Evolutionary conservation across 2,888 invertebrate species (phyloP), one percentile per base, ranked within the genome.

Genomic region (Lepas anatifera): DNA sequence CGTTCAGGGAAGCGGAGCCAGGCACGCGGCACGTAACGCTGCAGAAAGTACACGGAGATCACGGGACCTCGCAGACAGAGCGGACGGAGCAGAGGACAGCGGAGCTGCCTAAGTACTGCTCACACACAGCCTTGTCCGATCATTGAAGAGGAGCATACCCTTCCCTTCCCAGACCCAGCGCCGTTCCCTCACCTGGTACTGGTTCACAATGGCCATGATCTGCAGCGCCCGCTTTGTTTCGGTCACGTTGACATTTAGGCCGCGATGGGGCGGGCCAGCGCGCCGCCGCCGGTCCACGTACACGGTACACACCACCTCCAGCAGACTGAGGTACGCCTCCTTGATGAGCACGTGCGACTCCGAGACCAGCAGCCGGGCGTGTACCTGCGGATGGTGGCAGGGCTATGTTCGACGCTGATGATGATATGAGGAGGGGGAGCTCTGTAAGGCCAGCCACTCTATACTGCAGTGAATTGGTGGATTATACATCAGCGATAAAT

Each of bases 341-440:
- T 58, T 58, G 58, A 58, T 58, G 58, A 58, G 35, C 32, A 58
- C 32, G 58, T 58, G 58, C 35, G 58, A 58, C 35, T 58, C 58
- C 32, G 25, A 32, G 7, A 58, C 58, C 58, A 58, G 58, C 18
- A 58, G 32, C 7, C 58, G 58, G 35, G 58, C 16, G 58, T 58
- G 58, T 35, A 58, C 58, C 58, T 58, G 58, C 13, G 10, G 11
- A 46, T 18, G 22, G 16, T 7, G 46, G 7, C 22, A 22, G 46
- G 22, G n/a, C 22, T 46, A 7, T 13, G 46, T n/a, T n/a, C n/a
- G n/a, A n/a, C n/a, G n/a, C n/a, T n/a, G n/a, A n/a, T n/a, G n/a
- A n/a, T n/a, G n/a, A n/a, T n/a, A n/a, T n/a, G n/a, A n/a, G n/a
- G n/a, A n/a, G n/a, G n/a, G n/a, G n/a, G n/a, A n/a, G n/a, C n/a